phyloP scores from a whole-genome alignment of 1,140 invertebrate genomes.

The Saccostrea cuccullata region DNA sequence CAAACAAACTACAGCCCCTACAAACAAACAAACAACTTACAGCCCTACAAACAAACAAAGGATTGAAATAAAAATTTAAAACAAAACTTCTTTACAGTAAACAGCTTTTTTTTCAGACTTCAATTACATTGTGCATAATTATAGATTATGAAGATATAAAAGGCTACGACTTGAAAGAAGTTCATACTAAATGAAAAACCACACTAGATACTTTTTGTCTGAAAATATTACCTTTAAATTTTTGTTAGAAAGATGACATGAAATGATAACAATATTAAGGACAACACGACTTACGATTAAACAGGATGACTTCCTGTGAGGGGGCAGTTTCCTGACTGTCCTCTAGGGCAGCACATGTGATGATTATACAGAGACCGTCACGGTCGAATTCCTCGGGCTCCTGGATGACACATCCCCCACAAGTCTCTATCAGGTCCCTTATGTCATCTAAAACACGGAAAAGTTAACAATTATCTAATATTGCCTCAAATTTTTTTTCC shows the following conservation, averaged over 20 bases:
- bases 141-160: too few species aligned
- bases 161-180: too few species aligned
- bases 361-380: conserved; percentile 47
- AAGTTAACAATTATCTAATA: too few species aligned
- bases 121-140: too few species aligned
- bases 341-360: conserved; percentile 56
- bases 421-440: conserved; percentile 55
- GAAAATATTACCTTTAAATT: too few species aligned
- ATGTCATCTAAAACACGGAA: conserved; percentile 58
- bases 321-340: conserved; percentile 43
- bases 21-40: conserved; percentile 38
- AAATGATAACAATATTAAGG: not conserved
- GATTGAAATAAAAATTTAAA: too few species aligned
- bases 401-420: conserved; percentile 58
- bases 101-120: too few species aligned
- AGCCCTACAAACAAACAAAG: conserved; percentile 54
- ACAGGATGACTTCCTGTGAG: conserved; percentile 52
- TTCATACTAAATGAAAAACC: too few species aligned
- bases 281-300: conserved; percentile 53
- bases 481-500: too few species aligned
- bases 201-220: too few species aligned
- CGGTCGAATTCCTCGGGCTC: conserved; percentile 57
- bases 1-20: conserved; percentile 60
- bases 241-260: too few species aligned
- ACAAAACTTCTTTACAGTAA: too few species aligned